Base-by-base conservation (phyloP, 2,797 vertebrate genomes). In the Mormyrops attenuatus region DNA sequence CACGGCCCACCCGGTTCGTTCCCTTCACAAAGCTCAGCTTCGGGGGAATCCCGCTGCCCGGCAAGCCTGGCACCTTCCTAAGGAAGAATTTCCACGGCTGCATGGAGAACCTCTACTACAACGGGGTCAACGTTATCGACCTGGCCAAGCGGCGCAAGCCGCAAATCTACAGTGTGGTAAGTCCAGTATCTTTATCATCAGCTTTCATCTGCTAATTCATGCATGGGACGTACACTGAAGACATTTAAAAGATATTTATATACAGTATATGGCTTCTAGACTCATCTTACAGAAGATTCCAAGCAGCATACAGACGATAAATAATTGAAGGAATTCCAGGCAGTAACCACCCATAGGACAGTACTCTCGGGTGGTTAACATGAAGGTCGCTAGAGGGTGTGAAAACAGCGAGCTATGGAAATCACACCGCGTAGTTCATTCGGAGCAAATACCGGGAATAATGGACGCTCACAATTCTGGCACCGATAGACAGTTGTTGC, bases 21-120 rank as follows among this genome's bases (percentile, higher is more conserved):
- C 93, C 91, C 89, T 90, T 92, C 90, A 85, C 94, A 96, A 96
- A 99, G 98, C 96, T 99, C 92, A 98, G 97, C 93, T 95, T 99
- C 0, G 98, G 97, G 92, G 97, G 97, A 80, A 97, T 97, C 93
- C 97, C 97, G 88, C 95, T 97, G 66, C 96, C 97, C 0, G 97
- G 97, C 80, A 98, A 97, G 92, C 97, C 98, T 87, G 97, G 97
- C 90, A 97, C 97, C 1, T 97, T 98, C 94, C 93, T 97, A 92
- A 97, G 96, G 94, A 98, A 96, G 92, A 98, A 99, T 92, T 99
- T 99, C 91, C 96, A 97, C 0, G 98, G 98, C 47, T 99, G 98
- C 93, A 96, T 99, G 89, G 98, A 99, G 93, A 99, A 99, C 92
- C 96, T 99, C 88, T 96, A 97, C 86, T 99, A 98, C 93, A 99